These are phyloP conservation scores for Oreotrochilus melanogaster DNA, from an alignment of 2,113 vertebrate species.

Conservation along the genomic window DNA sequence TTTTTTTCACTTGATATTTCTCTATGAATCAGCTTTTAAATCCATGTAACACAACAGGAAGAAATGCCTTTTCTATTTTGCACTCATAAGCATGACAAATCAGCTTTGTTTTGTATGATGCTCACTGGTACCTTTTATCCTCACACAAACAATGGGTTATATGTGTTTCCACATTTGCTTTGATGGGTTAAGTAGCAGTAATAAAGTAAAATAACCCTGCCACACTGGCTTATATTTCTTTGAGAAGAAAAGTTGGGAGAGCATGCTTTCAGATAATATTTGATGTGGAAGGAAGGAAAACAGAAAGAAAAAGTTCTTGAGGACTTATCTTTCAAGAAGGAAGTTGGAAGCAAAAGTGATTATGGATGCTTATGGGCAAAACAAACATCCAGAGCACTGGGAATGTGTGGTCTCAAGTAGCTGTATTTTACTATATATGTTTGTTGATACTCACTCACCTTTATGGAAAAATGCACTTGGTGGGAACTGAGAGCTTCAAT, in stretches of 20 bases:
- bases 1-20: neutral
- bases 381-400: neutral
- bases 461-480: neutral
- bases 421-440: neutral
- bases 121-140: slow-evolving; percentile 17
- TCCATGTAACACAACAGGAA: neutral
- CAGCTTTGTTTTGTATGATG: slow-evolving; percentile 8
- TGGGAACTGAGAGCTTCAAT: neutral
- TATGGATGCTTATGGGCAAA: neutral
- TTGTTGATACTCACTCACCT: neutral
- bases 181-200: neutral
- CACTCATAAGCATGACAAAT: neutral
- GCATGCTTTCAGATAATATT: neutral
- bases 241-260: neutral
- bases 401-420: neutral
- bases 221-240: neutral
- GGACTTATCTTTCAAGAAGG: neutral
- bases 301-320: neutral
- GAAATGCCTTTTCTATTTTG: neutral
- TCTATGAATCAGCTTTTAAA: neutral
- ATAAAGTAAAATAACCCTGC: neutral
- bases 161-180: neutral
- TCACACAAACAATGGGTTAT: neutral
- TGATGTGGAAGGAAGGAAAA: neutral
- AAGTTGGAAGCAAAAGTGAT: neutral